Conservation (phyloP, 2,113 vertebrate genomes). For the Dipodomys ordii region DNA sequence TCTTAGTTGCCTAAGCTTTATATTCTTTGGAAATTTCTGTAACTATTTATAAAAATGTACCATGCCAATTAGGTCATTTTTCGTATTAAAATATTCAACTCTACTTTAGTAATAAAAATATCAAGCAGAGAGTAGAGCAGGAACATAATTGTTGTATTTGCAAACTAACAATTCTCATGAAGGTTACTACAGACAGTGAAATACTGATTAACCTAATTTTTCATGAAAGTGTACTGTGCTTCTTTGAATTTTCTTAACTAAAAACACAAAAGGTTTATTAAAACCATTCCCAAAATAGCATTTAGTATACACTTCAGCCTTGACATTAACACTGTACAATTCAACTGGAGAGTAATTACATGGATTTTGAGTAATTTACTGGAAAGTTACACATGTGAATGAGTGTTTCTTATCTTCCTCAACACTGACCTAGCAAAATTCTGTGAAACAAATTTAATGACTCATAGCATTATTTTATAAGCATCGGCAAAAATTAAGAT, state of each 20-base stretch:
- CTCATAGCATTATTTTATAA: background rate
- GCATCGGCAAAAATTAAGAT: background rate
- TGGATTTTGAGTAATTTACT: slow-evolving; percentile 6
- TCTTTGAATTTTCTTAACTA: slow-evolving; percentile 46
- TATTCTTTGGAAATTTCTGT: background rate
- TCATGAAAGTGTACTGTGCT: background rate
- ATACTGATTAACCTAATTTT: background rate
- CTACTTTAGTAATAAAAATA: slow-evolving; percentile 20
- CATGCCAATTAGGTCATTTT: slow-evolving; percentile 7
- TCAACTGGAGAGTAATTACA: slow-evolving; percentile 2
- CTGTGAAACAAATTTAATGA: slow-evolving; percentile 30
- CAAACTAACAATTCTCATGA: slow-evolving; percentile 9
- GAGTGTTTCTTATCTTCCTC: background rate
- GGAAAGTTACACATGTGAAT: slow-evolving; percentile 5
- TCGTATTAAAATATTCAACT: slow-evolving; percentile 16
- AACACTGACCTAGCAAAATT: background rate
- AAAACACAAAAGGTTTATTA: slow-evolving; percentile 20
- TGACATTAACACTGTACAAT: slow-evolving; percentile 50
- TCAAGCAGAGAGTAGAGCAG: background rate
- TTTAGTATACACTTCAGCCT: background rate
- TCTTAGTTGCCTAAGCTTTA: background rate
- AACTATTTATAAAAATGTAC: slow-evolving; percentile 38
- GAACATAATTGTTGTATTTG: background rate
- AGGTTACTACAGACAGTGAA: background rate
- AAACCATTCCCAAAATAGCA: slow-evolving; percentile 1